Base-by-base conservation (phyloP, 2,888 invertebrate species). In the Drosophila atroscutellata region DNA sequence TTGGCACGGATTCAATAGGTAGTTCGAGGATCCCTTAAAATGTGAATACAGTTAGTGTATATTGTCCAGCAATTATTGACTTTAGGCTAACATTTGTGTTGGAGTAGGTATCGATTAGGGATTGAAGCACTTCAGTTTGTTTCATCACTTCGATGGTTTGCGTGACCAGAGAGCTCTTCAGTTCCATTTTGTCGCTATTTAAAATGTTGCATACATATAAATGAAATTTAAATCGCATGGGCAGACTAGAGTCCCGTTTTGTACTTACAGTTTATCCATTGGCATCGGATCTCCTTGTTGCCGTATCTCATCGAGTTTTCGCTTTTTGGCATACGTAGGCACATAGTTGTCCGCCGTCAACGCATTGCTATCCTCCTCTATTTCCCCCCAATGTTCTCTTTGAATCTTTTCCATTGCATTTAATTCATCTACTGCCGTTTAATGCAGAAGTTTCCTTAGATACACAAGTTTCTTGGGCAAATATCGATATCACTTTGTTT, bases 81-180 rank as follows among this genome's bases (percentile, higher is more conserved):
- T 7, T 15, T 20, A 2, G 3, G 28, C 86, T 78, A 85, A 91
- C 93, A 60, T 92, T 92, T 83, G 92, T 92, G 58, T 92, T 92
- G 1, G 92, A 91, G 58, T 92, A 93, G 0, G 92, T 92, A 64
- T 93, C 93, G 30, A 93, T 93, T 2, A 93, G 82, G 0, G 92
- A 91, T 54, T 92, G 92, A 26, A 93, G 79, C 83, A 92, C 90
- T 77, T 93, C 93, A 0, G 92, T 93, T 79, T 93, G 93, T 52
- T 93, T 92, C 92, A 93, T 93, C 26, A 93, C 92, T 79, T 93
- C 93, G 36, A 93, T 91, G 5, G 93, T 93, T 85, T 93, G 93
- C 18, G 92, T 92, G 2, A 93, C 91, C 30, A 93, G 69, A 0
- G 92, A 90, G 74, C 92, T 92, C 45, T 90, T 91, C 1, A 93